Base-by-base conservation (phyloP, 2,888 invertebrate species). In the Sisyra nigra region DNA sequence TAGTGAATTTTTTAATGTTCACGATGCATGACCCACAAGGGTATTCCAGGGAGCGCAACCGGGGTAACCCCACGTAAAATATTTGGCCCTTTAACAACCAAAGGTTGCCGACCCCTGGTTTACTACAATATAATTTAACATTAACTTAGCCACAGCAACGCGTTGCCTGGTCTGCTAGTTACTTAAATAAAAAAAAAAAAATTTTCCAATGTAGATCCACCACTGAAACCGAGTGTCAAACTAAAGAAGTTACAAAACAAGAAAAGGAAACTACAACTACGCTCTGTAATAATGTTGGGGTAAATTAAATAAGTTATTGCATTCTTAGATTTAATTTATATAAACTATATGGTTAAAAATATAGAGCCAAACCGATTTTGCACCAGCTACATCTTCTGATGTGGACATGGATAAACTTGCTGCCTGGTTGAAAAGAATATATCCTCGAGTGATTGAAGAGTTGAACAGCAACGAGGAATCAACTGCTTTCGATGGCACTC, bases 341-440 rank as follows among this genome's bases (percentile, higher is more conserved):
- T 17, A 3, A 17, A 10, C 17, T 18, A n/a, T 4, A 32, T n/a
- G 10, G 40, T 33, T 39, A 41, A 18, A 30, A 42, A 24, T 35
- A 46, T 19, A 63, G 56, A 60, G 59, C 1, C 69, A 70, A 60
- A 68, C 69, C 1, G 59, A 63, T 33, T 30, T 45, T 2, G 40
- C 46, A 41, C 30, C 45, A 13, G 37, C 43, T 8, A 35, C 19
- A 51, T 52, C 42, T 14, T 33, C 44, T 13, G 54, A 57, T 40
- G 57, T 55, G 3, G 67, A 70, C 51, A 63, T 66, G 49, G 54
- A 60, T 8, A 65, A 62, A 44, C 48, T 71, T 42, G 65, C 64
- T 7, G 54, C 54, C 17, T 71, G 66, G 62, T 47, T 71, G n/a
- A 59, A 58, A 11, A 57, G 58, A 47, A 62, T 70, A 17, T 68